Evolutionary conservation across 2,113 vertebrate species (phyloP).

Genomic region (Rhinogobius similis): DNA sequence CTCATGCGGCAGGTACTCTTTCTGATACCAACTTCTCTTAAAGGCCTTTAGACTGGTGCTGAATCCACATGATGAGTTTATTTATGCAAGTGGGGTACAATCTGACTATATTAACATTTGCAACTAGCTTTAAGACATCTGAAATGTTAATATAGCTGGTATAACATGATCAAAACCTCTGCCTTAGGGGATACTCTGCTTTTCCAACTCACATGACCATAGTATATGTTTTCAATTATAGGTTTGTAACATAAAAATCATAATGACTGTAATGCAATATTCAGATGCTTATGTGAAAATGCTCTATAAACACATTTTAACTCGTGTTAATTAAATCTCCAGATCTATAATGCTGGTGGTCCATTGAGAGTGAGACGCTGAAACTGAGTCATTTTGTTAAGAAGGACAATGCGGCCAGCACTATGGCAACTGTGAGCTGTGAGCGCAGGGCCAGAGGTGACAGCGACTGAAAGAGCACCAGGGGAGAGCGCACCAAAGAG

Average conservation of each 20-base stretch:
- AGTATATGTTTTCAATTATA: slow-evolving; percentile 43
- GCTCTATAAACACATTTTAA: neutral
- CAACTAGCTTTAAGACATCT: slow-evolving; percentile 32
- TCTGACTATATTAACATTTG: slow-evolving; percentile 34
- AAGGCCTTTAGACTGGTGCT: neutral
- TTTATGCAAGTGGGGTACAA: slow-evolving; percentile 22
- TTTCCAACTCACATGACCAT: slow-evolving; percentile 18
- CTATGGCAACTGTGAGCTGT: slow-evolving; percentile 71
- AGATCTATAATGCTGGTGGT: slow-evolving; percentile 29
- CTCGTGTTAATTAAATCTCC: slow-evolving; percentile 1
- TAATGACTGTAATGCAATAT: slow-evolving; percentile 21
- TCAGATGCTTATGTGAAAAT: slow-evolving; percentile 9
- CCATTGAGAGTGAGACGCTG: slow-evolving; percentile 49
- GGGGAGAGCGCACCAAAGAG: slow-evolving; percentile 37
- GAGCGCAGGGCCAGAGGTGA: slow-evolving; percentile 67
- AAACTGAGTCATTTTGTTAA: slow-evolving; percentile 52
- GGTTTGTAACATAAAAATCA: slow-evolving; percentile 11
- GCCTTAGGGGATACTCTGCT: slow-evolving; percentile 7
- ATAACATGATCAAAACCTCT: slow-evolving; percentile 44
- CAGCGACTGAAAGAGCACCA: slow-evolving; percentile 62
- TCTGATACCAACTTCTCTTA: neutral
- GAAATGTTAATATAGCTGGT: slow-evolving; percentile 44
- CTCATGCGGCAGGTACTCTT: neutral
- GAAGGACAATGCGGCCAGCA: slow-evolving; percentile 60
- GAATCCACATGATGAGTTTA: slow-evolving; percentile 11